Evolutionary conservation across 2,888 invertebrate genomes (phyloP).

Genomic region (Drosophila robusta): DNA sequence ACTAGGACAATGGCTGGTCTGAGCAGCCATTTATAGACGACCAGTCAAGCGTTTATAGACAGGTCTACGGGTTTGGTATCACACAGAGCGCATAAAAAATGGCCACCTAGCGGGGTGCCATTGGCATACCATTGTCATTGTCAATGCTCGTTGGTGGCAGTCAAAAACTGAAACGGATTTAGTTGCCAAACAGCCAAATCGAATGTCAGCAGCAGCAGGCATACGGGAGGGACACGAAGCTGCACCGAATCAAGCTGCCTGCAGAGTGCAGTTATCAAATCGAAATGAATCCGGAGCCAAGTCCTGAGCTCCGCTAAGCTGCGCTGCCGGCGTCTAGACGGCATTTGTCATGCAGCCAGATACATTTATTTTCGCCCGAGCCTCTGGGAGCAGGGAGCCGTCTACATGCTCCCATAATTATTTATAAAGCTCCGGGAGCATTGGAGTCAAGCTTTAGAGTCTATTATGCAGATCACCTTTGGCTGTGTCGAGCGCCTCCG

Average conservation of each 20-base stretch:
- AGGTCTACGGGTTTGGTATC: conserved; percentile 25
- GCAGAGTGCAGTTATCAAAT: conserved; percentile 61
- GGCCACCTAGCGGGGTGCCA: conserved; percentile 46
- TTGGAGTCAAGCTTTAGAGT: conserved; percentile 35
- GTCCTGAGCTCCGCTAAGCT: conserved; percentile 32
- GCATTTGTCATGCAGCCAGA: conserved; percentile 70
- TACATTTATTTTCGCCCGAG: conserved; percentile 53
- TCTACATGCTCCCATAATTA: conserved; percentile 37
- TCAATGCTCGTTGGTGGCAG: conserved; percentile 48
- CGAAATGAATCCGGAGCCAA: conserved; percentile 54
- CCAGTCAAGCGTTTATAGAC: conserved; percentile 26
- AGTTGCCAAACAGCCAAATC: conserved; percentile 64
- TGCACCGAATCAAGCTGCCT: background rate
- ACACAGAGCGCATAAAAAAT: conserved; percentile 52
- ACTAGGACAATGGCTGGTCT: conserved; percentile 17
- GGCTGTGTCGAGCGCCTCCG: conserved; percentile 19
- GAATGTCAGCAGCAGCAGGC: conserved; percentile 54
- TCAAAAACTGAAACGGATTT: conserved; percentile 64
- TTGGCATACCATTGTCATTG: conserved; percentile 43
- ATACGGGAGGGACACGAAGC: background rate
- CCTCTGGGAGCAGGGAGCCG: background rate
- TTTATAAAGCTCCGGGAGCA: conserved; percentile 46
- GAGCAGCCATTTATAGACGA: conserved; percentile 37
- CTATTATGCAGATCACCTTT: conserved; percentile 66
- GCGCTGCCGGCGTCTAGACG: conserved; percentile 66